Evolutionary conservation across 2,888 invertebrate species (phyloP), one percentile per base, ranked within the genome.

Genomic region (Anaspis maculata): DNA sequence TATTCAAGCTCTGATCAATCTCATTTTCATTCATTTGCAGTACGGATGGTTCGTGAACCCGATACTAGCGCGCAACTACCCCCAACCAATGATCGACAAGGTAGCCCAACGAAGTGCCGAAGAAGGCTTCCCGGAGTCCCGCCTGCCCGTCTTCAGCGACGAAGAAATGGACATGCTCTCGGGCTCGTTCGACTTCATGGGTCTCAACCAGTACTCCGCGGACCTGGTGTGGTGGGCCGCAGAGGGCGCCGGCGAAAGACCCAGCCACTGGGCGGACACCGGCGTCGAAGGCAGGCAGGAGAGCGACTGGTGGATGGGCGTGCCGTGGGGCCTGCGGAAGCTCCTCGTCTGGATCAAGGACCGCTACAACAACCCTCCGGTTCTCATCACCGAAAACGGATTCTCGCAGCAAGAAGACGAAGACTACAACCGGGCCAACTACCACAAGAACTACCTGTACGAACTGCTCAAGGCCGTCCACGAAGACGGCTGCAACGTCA

Each of bases 121-220:
- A 6, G 47, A 49, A 38, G 48, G 48, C 4, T 77, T 69, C 42
- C 51, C 62, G 0, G 62, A 69, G 7, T 78, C 81, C 1, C 71
- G 80, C 7, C 63, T 83, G 3, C 81, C 82, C 0, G 54, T 54
- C 32, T 78, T 82, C 50, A 75, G 74, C 1, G 15, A 48, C 0
- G 66, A 74, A 14, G 81, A 84, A 65, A 65, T 81, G 3, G 54
- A 65, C 7, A 64, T 66, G 34, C 73, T 85, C 14, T 63, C 61
- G 11, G 77, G 72, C 0, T 75, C 83, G 0, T 68, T 69, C 1
- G 86, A 88, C 55, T 84, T 80, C 59, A 67, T 86, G 33, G 84
- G 82, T 1, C 57, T 86, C 10, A 87, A 87, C 51, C 68, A 74
- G 32, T 82, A 76, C 56, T 70, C 75, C 0, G 63, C 71, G 0